phyloP scores from a whole-genome alignment of 2,113 vertebrate genomes.

The Excalfactoria chinensis region DNA sequence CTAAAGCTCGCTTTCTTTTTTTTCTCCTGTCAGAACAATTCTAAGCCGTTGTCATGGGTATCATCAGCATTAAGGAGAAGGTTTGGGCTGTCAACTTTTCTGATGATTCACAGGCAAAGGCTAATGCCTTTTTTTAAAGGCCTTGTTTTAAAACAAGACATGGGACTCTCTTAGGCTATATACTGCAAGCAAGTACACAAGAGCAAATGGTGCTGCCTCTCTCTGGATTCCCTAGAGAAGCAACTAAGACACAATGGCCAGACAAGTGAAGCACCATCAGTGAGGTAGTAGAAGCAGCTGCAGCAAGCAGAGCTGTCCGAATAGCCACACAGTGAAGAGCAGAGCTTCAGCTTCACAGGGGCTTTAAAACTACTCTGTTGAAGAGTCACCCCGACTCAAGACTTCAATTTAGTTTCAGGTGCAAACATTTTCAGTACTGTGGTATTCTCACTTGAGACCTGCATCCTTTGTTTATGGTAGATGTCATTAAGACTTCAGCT shows the following conservation, averaged over 20 bases:
- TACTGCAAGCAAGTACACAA: rapidly evolving
- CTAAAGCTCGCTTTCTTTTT: neutral
- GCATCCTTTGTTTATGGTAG: neutral
- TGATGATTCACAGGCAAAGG: neutral
- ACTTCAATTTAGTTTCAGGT: neutral
- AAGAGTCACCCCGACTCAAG: neutral
- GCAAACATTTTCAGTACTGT: neutral
- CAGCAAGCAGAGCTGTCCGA: neutral
- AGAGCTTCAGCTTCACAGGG: neutral
- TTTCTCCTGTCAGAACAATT: neutral
- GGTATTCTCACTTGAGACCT: neutral
- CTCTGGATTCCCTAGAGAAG: neutral
- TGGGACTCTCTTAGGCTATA: neutral
- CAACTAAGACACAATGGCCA: neutral
- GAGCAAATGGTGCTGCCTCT: neutral
- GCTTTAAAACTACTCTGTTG: neutral
- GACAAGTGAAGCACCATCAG: neutral
- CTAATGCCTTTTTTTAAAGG: neutral
- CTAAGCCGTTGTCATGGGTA: neutral
- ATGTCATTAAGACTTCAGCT: neutral
- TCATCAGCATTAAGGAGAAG: neutral
- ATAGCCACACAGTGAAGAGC: neutral
- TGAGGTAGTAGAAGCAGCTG: neutral
- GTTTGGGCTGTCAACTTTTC: too few relatives aligned
- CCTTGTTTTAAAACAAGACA: neutral